Evolutionary conservation across 64 coral and sea anemone species (phyloP).

Genomic region (Stylophora pistillata): DNA sequence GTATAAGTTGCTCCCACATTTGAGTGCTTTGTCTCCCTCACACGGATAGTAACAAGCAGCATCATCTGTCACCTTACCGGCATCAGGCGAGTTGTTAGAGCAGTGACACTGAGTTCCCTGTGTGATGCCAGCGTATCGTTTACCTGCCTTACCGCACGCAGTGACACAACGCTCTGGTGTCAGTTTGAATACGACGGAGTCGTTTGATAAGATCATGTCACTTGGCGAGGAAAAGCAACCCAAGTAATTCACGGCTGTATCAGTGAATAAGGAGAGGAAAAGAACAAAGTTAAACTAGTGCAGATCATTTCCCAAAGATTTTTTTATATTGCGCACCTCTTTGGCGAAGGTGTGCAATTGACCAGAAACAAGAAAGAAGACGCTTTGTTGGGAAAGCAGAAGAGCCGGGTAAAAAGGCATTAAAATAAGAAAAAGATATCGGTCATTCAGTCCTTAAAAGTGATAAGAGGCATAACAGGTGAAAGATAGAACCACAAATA

Average conservation of each 20-base stretch:
- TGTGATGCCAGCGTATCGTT: slow-evolving; percentile 34
- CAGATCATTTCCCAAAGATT: background rate
- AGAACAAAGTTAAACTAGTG: background rate
- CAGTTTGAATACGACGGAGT: slow-evolving; percentile 2
- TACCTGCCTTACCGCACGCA: background rate
- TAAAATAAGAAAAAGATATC: no score
- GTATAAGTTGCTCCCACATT: slow-evolving; percentile 27
- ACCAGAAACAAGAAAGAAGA: no score
- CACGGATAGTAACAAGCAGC: slow-evolving; percentile 40
- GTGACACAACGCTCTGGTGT: slow-evolving; percentile 47
- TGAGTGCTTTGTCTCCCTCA: slow-evolving; percentile 21
- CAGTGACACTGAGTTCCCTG: slow-evolving; percentile 30
- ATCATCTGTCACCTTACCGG: background rate
- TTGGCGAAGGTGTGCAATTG: no score
- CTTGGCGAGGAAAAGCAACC: slow-evolving; percentile 22
- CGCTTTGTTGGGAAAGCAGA: no score
- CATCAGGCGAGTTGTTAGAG: slow-evolving; percentile 9
- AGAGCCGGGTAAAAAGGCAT: no score
- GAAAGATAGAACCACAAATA: background rate
- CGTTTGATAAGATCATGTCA: background rate
- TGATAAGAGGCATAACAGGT: no score
- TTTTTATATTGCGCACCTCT: no score
- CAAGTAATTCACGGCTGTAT: slow-evolving; percentile 20
- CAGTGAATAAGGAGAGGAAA: background rate
- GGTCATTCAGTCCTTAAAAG: no score